Base-by-base conservation (phyloP, 2,797 vertebrate genomes). In the Lutjanus argentimaculatus region DNA sequence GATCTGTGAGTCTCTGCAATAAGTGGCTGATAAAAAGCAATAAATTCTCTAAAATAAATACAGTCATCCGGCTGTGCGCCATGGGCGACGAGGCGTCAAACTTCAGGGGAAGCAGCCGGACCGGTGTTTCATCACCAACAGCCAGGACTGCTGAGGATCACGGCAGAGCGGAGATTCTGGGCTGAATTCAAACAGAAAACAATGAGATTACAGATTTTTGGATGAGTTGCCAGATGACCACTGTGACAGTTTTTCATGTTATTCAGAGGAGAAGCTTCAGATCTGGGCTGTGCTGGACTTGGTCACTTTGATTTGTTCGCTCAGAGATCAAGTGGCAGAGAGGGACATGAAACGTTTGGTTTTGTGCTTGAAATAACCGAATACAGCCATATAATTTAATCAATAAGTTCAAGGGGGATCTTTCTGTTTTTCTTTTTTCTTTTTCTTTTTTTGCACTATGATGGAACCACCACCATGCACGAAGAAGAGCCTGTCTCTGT, bases 401-500 rank as follows among this genome's bases (percentile, higher is more conserved):
- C 78, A 82, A 83, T 85, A 93, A 91, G 76, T 93, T 89, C 16
- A 87, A 80, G 85, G 70, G 76, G 88, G 61, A 82, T 84, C 43
- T 85, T 85, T 66, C 6, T 62, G 64, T 48, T 22, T 67, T 42
- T 87, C 85, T 72, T 61, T 59, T 21, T 72, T 63, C 45, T 58
- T 19, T 19, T n/a, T 42, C 11, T 48, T 58, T 84, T 82, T 87
- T 93, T 93, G 90, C 92, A 94, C 93, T 87, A 95, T 94, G 94
- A 98, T 98, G 98, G 98, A 99, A 91, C 93, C 97, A 84, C 94
- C 96, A 80, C 88, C 95, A 75, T 96, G 96, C 92, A 92, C 97
- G 67, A 96, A 97, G 91, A 97, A 98, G 91, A 98, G 96, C 95
- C 95, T 97, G 76, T 98, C 98, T 74, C 96, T 98, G 78, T 96